A percentile compares a stretch with the other conserved stretches of the same genome.
Evolutionary conservation across 2,797 vertebrate species (phyloP).

Genomic region (Calcarius lapponicus): DNA sequence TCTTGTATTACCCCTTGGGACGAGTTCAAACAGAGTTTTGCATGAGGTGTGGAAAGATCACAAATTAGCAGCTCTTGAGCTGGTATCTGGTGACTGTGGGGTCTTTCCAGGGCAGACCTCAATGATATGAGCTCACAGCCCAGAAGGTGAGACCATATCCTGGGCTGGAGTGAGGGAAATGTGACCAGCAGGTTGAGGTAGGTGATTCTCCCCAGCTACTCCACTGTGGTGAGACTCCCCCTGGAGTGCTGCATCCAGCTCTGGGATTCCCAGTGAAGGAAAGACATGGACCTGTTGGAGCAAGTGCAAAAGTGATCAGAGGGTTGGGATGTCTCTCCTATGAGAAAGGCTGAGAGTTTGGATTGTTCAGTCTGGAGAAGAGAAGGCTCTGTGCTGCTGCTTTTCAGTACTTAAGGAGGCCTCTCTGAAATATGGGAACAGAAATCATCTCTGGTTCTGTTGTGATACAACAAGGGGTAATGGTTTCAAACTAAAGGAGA

Average conservation of each 20-base stretch:
- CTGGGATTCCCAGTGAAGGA: background rate
- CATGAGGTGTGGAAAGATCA: background rate
- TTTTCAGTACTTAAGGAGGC: background rate
- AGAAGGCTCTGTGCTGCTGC: background rate
- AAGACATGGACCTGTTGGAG: fast-evolving
- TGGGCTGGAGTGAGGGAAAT: background rate
- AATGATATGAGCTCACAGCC: fast-evolving
- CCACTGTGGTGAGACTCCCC: background rate
- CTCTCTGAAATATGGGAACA: background rate
- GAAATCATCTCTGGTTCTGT: background rate
- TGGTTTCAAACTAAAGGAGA: background rate
- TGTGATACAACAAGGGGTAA: background rate
- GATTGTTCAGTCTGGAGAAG: background rate
- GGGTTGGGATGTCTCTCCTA: fast-evolving
- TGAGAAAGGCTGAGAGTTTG: background rate
- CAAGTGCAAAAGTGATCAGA: fast-evolving
- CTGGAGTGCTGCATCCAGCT: background rate
- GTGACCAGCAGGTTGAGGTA: background rate
- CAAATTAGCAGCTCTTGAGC: background rate
- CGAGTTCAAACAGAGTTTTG: background rate
- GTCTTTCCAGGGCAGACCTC: background rate
- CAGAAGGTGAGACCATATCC: fast-evolving
- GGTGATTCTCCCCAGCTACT: background rate
- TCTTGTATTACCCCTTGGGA: background rate
- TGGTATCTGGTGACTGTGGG: background rate